Percentiles rank a stretch among this genome's conserved stretches.
Evolutionary conservation across 2,113 vertebrate species (phyloP).

Genomic region (Speoplatyrhinus poulsoni): DNA sequence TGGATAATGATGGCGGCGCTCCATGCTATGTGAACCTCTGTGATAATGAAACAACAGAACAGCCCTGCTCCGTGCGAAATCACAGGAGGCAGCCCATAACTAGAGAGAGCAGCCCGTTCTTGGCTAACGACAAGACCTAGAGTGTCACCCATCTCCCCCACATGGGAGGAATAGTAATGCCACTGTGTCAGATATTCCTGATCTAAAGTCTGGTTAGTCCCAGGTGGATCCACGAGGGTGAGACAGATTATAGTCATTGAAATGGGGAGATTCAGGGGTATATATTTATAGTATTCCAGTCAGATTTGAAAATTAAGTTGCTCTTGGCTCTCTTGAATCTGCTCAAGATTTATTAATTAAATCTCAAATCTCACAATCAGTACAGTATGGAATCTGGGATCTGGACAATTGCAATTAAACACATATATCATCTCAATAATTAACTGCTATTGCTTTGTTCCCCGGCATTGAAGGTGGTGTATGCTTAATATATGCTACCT

Average conservation of each 20-base stretch:
- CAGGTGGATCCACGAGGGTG: conserved; percentile 16
- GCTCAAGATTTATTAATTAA: no score
- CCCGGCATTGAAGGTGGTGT: no score
- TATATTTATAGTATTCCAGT: no score
- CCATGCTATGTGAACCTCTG: conserved; percentile 92
- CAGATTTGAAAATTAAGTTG: no score
- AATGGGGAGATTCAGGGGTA: neutral
- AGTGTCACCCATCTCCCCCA: conserved; percentile 56
- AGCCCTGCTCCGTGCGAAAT: conserved; percentile 67
- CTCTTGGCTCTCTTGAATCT: no score
- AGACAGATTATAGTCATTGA: conserved; percentile 29
- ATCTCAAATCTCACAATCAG: no score
- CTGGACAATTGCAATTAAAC: no score
- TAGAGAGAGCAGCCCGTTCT: conserved; percentile 58
- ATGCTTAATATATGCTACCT: no score
- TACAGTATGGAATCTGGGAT: no score
- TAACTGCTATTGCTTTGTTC: no score
- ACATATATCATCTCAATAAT: no score
- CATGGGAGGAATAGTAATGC: conserved; percentile 45
- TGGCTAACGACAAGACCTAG: conserved; percentile 69
- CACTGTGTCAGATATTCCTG: conserved; percentile 43
- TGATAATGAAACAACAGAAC: conserved; percentile 94
- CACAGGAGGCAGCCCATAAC: conserved; percentile 67
- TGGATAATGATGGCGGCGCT: conserved; percentile 88
- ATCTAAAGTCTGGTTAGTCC: conserved; percentile 38